Conservation (phyloP, 2,797 vertebrate genomes). For the Falco cherrug region DNA sequence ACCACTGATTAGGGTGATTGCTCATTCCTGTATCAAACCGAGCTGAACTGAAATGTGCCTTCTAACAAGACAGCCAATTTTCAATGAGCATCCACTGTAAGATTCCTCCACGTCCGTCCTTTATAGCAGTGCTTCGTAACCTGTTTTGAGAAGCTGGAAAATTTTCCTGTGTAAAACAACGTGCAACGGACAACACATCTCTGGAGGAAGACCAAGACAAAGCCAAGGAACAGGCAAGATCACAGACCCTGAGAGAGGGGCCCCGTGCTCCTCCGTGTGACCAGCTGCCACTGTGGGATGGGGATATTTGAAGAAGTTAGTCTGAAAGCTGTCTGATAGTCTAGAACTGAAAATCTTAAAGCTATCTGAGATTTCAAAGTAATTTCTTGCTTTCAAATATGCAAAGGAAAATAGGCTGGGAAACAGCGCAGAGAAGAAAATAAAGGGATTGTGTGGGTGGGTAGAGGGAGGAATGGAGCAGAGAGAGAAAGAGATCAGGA, state of each 20-base stretch:
- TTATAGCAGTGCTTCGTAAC: not conserved
- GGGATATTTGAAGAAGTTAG: not conserved
- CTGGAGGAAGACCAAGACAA: not conserved
- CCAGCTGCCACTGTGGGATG: not conserved
- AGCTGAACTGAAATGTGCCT: not conserved
- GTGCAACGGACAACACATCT: not conserved
- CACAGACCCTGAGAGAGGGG: not conserved
- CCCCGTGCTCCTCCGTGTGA: not conserved
- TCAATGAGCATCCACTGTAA: not conserved
- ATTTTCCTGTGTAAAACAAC: not conserved
- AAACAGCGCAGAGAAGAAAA: conserved; percentile 2
- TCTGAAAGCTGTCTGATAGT: not conserved
- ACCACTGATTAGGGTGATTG: rapidly evolving
- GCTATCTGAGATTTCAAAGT: not conserved
- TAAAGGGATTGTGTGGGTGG: conserved; percentile 10
- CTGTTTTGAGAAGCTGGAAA: not conserved
- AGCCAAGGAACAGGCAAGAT: not conserved
- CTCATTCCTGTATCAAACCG: not conserved
- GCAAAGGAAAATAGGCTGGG: not conserved
- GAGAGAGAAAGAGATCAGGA: not conserved
- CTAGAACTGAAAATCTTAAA: not conserved
- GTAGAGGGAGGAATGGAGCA: not conserved
- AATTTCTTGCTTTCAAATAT: conserved; percentile 19
- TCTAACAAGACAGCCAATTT: not conserved
- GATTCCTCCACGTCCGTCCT: not conserved